phyloP scores from a whole-genome alignment of 1,140 invertebrate species.

The Lordiphosa mommai region DNA sequence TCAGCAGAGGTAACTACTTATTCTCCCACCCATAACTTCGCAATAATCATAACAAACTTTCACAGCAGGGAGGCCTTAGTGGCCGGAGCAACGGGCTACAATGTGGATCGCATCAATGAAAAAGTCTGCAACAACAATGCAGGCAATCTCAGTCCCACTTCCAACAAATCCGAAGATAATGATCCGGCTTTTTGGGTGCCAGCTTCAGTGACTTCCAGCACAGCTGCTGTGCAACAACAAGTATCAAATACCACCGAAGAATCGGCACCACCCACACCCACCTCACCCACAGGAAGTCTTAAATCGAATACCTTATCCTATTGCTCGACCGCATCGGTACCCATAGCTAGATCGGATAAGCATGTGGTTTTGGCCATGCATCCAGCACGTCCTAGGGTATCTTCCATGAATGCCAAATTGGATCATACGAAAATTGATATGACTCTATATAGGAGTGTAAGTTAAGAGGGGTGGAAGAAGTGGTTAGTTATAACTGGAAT shows the following conservation, averaged over 20 bases:
- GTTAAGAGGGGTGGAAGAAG: conserved; percentile 2
- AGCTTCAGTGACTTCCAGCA: conserved; percentile 49
- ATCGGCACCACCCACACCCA: conserved; percentile 80
- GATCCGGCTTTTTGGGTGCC: conserved; percentile 80
- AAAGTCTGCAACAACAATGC: conserved; percentile 40
- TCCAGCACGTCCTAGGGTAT: conserved; percentile 75
- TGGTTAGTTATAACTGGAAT: not conserved
- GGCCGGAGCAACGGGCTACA: conserved; percentile 68
- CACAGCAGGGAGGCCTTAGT: conserved; percentile 80
- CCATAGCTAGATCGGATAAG: conserved; percentile 81
- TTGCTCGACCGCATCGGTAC: conserved; percentile 73
- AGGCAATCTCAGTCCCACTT: conserved; percentile 76
- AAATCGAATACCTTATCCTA: conserved; percentile 73
- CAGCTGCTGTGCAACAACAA: conserved; percentile 60
- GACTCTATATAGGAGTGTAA: conserved; percentile 80
- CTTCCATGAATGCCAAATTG: conserved; percentile 81
- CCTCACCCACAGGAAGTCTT: conserved; percentile 77
- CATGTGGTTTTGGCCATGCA: conserved; percentile 81
- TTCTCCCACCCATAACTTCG: not conserved
- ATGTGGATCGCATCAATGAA: conserved; percentile 76
- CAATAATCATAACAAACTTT: not conserved
- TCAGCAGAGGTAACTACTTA: conserved; percentile 56
- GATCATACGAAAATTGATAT: conserved; percentile 82
- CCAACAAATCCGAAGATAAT: conserved; percentile 69
- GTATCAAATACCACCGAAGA: conserved; percentile 72